A percentile compares a stretch with the other conserved stretches of the same genome.
phyloP scores from a whole-genome alignment of 2,888 invertebrate species.

The Troglohyphantes excavatus region DNA sequence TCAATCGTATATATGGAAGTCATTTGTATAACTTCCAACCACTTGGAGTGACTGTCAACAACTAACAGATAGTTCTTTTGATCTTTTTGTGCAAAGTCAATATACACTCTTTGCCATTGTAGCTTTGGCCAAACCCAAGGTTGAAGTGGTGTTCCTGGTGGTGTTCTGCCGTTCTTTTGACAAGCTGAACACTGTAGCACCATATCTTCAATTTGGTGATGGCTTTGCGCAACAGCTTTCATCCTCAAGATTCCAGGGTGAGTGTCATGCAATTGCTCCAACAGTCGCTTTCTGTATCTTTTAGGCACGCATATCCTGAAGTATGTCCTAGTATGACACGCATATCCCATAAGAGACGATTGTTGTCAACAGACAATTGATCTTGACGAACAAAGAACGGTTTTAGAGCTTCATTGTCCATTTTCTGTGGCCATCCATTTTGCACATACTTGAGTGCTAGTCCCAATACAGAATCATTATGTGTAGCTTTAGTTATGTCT shows the following conservation, averaged over 20 bases:
- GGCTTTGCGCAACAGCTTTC: slow-evolving; percentile 29
- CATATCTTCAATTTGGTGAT: slow-evolving; percentile 2
- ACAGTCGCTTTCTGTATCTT: neutral
- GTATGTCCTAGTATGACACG: too few species aligned
- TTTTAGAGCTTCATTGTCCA: slow-evolving; percentile 1
- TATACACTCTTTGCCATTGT: neutral
- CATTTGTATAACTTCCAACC: slow-evolving; percentile 8
- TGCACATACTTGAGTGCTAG: neutral
- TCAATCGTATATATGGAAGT: neutral
- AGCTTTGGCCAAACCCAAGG: neutral
- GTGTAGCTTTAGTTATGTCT: neutral
- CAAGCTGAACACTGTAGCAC: neutral
- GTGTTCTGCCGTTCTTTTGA: neutral
- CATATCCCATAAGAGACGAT: slow-evolving; percentile 19
- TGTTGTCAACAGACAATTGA: slow-evolving; percentile 7
- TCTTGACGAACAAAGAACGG: slow-evolving; percentile 6
- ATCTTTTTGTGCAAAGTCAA: slow-evolving; percentile 4
- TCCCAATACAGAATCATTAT: neutral
- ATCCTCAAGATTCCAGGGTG: slow-evolving; percentile 18
- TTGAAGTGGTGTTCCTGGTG: neutral
- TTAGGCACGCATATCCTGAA: too few species aligned
- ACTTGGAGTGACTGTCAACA: slow-evolving; percentile 16
- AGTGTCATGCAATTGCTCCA: slow-evolving; percentile 13
- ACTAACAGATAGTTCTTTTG: slow-evolving; percentile 4
- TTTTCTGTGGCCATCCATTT: neutral